Base-by-base conservation (phyloP, 2,113 vertebrate genomes). In the Nannobrachium achirus region DNA sequence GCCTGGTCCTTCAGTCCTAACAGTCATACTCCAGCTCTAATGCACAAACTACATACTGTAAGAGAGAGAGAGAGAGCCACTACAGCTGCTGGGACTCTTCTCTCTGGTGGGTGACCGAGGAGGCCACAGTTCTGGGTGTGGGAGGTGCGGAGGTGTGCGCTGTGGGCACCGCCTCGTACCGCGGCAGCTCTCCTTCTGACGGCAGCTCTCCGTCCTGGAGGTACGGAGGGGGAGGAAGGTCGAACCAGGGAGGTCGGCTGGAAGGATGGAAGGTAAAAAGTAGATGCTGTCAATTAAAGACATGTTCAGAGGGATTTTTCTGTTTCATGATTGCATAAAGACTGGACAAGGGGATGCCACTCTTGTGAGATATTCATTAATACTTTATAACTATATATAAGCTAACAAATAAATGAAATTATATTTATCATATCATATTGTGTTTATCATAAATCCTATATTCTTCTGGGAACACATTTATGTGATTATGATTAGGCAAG, bases 201-300 rank as follows among this genome's bases (percentile, higher is more conserved):
- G 87, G 78, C 46, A 78, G 78, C 15, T 95, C 95, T 0, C 86
- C 89, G 20, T 96, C 94, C 0, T 91, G 93, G 50, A 91, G 94
- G 53, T 98, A 99, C 2, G 98, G 98, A 0, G 98, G 98, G 10
- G 97, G 97, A 57, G 98, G 97, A 41, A 99, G 95, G 85, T 98
- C 97, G 61, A 96, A 98, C 98, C 98, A 99, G 0, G 96, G 95
- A 0, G 98, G 98, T 64, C 96, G 95, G 83, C 92, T 96, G 79
- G 16, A 70, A 62, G 10, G 51, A 7, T 86, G 59, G 76, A 42
- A 80, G 78, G 1, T 79, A 20, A 66, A 11, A 65, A 4, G 69
- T 33, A 33, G 25, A 33, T 33, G 25, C 25, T 5, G 20, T 25
- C 2, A 2, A 2, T 25, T 25, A 25, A 25, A 25, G 4, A 25